Base-by-base conservation (phyloP, 1,140 invertebrate species). In the Araneus ventricosus region DNA sequence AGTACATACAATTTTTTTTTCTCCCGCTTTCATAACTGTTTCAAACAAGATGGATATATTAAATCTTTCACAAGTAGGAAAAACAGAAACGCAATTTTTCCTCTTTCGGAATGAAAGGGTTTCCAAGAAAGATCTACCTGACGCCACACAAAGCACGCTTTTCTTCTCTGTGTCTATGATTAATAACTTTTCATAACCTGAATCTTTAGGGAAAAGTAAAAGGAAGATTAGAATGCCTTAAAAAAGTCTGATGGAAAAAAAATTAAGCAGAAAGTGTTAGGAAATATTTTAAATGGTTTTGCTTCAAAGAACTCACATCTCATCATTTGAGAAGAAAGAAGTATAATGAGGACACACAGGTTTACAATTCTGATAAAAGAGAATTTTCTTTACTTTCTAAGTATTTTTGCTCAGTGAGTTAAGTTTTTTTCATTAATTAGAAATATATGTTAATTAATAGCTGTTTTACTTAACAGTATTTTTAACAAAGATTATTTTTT, bases 151-250 rank as follows among this genome's bases (percentile, higher is more conserved):
- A 90, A 79, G 88, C 88, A 41, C 24, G 41, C 75, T 52, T 90
- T 82, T 90, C 75, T 90, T 90, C 45, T 75, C 67, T 52, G n/a
- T 82, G 41, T 70, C 80, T 52, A 91, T 91, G 82, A 91, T 91
- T 91, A 91, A 91, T 91, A 91, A 85, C 90, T 84, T 91, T 91
- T 91, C 90, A 85, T 85, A 91, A 67, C 37, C 41, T 30, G 39
- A 82, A 82, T 67, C 90, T 85, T 91, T 45, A 67, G 80, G 75
- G 90, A 85, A 59, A 37, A 67, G 75, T 67, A 85, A 91, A 85
- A 91, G 10, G 80, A 85, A 91, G 61, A 91, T 90, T 90, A 90
- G 88, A 79, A 61, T 30, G 45, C 17, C 34, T 10, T 39, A 17
- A 45, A 88, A 39, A 61, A 75, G 70, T 20, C 30, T 37, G 14